Conservation (phyloP, 2,888 invertebrate genomes). For the Herminia tarsipennalis region DNA sequence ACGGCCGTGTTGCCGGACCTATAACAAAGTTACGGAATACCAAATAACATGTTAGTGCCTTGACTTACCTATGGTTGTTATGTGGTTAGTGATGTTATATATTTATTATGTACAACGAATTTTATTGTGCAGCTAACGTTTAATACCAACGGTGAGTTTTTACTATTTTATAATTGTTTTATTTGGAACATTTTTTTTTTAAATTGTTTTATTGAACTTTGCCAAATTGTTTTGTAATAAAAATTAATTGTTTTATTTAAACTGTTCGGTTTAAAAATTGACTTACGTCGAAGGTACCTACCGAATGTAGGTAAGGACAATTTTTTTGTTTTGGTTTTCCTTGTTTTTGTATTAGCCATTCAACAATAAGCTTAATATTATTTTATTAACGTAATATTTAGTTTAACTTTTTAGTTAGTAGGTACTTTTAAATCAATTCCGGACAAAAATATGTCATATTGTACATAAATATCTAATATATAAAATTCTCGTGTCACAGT, state of each 20-base stretch:
- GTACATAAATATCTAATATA: too few relatives aligned
- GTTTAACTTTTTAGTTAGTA: too few relatives aligned
- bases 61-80: conserved; percentile 42
- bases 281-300: too few relatives aligned
- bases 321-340: too few relatives aligned
- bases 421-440: too few relatives aligned
- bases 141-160: conserved; percentile 31
- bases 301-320: too few relatives aligned
- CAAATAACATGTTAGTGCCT: conserved; percentile 42
- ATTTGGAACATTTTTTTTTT: not conserved
- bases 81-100: conserved; percentile 51
- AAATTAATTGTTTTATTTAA: not conserved
- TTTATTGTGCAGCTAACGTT: conserved; percentile 19
- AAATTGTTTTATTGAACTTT: conserved; percentile 3
- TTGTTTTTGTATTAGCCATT: too few relatives aligned
- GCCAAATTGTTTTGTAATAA: not conserved
- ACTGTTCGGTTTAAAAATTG: not conserved
- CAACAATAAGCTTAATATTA: too few relatives aligned
- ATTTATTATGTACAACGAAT: conserved; percentile 36
- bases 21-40: conserved; percentile 11
- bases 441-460: too few relatives aligned
- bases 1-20: not conserved
- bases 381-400: too few relatives aligned
- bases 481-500: too few relatives aligned
- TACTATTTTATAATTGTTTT: conserved; percentile 11